phyloP scores from a whole-genome alignment of 1,140 invertebrate species.

The Eriocheir sinensis region DNA sequence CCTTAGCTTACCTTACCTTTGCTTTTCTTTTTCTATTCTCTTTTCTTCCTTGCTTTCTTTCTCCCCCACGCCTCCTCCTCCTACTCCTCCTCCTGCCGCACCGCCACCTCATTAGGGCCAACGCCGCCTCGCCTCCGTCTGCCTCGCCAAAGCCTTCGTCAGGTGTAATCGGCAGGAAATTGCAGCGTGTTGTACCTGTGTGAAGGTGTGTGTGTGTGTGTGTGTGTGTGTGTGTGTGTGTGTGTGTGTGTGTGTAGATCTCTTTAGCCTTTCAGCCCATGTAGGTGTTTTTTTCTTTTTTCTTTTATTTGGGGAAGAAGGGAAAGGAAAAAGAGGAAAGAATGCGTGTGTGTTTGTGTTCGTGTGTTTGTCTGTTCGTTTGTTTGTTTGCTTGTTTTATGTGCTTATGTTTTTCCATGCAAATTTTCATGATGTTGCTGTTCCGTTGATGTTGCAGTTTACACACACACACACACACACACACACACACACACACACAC shows the following conservation, averaged over 20 bases:
- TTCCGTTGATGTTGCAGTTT: too few species aligned
- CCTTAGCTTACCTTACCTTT: too few species aligned
- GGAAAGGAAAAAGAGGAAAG: too few species aligned
- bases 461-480: background rate
- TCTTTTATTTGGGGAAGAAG: too few species aligned
- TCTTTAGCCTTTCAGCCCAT: too few species aligned
- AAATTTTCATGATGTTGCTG: too few species aligned
- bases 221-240: background rate
- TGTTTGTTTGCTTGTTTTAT: too few species aligned
- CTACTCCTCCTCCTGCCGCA: too few species aligned
- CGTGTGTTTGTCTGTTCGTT: too few species aligned
- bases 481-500: too few species aligned
- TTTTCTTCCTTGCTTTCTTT: conserved; percentile 11
- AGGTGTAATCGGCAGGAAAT: background rate
- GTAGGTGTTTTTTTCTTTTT: background rate
- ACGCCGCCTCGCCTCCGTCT: background rate
- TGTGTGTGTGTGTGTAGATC: background rate
- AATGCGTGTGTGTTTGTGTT: too few species aligned
- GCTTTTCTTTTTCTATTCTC: background rate
- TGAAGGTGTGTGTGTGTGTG: background rate
- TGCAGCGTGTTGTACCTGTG: conserved; percentile 11
- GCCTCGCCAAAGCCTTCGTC: conserved; percentile 3
- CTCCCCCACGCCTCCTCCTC: conserved; percentile 1
- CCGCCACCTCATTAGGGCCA: background rate
- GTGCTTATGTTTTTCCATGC: too few species aligned